phyloP scores from a whole-genome alignment of 2,797 vertebrate genomes.

The Sphaeramia orbicularis region DNA sequence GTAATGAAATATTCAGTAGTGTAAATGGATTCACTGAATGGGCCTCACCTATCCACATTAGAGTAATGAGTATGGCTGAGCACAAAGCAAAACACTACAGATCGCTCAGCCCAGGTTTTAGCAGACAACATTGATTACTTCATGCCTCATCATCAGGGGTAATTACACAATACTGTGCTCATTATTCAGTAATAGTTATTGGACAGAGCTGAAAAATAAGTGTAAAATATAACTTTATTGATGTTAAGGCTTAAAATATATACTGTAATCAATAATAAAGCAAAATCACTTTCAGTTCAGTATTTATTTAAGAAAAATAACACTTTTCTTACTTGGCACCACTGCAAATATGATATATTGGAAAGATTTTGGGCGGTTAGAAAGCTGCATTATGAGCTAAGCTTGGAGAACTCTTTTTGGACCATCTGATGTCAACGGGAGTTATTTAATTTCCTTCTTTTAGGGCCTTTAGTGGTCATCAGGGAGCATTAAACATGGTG shows the following conservation, averaged over 20 bases:
- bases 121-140: constrained; percentile 37
- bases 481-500: constrained; percentile 65
- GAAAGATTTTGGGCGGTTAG: constrained; percentile 39
- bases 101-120: constrained; percentile 35
- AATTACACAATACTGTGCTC: constrained; percentile 21
- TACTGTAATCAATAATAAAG: constrained; percentile 3
- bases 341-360: constrained; percentile 17
- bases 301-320: neutral
- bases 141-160: constrained; percentile 42
- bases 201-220: constrained; percentile 16
- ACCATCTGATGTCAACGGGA: constrained; percentile 76
- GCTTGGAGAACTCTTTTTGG: constrained; percentile 51
- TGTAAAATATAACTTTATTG: constrained; percentile 20
- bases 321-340: constrained; percentile 12
- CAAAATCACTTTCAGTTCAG: neutral
- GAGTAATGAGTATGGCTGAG: constrained; percentile 31
- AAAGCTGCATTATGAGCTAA: constrained; percentile 63
- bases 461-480: constrained; percentile 73
- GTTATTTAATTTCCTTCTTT: constrained; percentile 78
- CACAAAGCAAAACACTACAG: constrained; percentile 24
- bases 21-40: constrained; percentile 16
- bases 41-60: constrained; percentile 28
- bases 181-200: constrained; percentile 9
- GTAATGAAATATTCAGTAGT: constrained; percentile 12
- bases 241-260: constrained; percentile 7